A percentile compares a stretch with the other conserved stretches of the same genome.
Evolutionary conservation across 2,888 invertebrate genomes (phyloP).

Genomic region (Eristalis tenax): DNA sequence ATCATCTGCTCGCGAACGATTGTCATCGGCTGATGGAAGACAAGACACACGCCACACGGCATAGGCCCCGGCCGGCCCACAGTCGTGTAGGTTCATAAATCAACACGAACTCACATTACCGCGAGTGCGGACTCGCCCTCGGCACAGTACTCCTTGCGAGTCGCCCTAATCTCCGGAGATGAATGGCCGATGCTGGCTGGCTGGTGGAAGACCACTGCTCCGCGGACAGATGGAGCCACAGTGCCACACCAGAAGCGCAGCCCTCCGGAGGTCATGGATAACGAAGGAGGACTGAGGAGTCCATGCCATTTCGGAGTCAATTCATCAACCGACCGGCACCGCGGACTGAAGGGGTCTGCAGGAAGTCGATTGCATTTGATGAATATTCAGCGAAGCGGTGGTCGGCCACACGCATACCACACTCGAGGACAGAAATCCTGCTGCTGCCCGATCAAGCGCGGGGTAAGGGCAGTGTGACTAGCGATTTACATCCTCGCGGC

Average conservation of each 20-base stretch:
- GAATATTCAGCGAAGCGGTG: constrained; percentile 55
- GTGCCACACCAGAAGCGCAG: constrained; percentile 45
- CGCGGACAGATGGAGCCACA: constrained; percentile 51
- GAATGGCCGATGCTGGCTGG: constrained; percentile 32
- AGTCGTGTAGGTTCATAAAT: constrained; percentile 57
- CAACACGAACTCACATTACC: constrained; percentile 39
- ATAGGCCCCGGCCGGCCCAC: background rate
- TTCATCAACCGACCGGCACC: constrained; percentile 30
- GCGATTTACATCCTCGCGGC: constrained; percentile 59
- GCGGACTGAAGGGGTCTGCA: background rate
- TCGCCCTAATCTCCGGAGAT: constrained; percentile 24
- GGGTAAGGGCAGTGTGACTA: constrained; percentile 23
- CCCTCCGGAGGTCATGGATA: constrained; percentile 48
- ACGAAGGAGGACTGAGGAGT: constrained; percentile 53
- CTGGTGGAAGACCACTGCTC: constrained; percentile 47
- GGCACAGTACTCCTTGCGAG: background rate
- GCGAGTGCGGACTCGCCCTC: constrained; percentile 29
- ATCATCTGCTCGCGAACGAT: constrained; percentile 36
- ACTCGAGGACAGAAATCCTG: constrained; percentile 28
- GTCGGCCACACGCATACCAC: constrained; percentile 51
- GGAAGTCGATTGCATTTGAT: constrained; percentile 50
- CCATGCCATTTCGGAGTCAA: constrained; percentile 24
- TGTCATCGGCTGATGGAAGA: constrained; percentile 40
- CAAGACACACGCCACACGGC: background rate
- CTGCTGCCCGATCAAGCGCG: constrained; percentile 15